Conservation (phyloP, 2,888 invertebrate genomes). For the Exocentrus adspersus region DNA sequence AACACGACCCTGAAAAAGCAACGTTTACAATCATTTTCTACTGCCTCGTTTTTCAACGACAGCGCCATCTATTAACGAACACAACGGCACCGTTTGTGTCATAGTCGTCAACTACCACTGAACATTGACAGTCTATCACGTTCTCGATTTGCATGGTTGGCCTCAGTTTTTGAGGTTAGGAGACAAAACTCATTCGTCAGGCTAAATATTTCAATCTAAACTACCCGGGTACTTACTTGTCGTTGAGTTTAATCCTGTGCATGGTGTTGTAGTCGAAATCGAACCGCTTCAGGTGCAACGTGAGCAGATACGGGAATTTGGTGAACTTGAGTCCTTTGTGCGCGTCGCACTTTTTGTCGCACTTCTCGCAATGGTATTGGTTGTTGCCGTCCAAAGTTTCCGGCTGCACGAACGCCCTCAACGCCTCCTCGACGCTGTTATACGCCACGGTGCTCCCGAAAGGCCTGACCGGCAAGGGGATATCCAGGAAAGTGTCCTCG, state of each 20-base stretch:
- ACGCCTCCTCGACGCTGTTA: slow-evolving; percentile 82
- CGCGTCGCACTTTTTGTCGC: slow-evolving; percentile 87
- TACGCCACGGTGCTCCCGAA: slow-evolving; percentile 82
- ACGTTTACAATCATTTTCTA: neutral
- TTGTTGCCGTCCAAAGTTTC: slow-evolving; percentile 85
- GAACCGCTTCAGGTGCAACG: slow-evolving; percentile 87
- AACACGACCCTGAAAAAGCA: slow-evolving; percentile 76
- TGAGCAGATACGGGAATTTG: slow-evolving; percentile 86
- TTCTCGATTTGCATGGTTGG: too few relatives aligned
- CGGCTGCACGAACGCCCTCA: slow-evolving; percentile 84
- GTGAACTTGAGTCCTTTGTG: slow-evolving; percentile 90
- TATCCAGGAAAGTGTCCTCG: slow-evolving; percentile 85
- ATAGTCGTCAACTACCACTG: too few relatives aligned
- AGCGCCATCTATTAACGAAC: too few relatives aligned
- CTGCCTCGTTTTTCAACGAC: too few relatives aligned
- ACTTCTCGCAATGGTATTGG: slow-evolving; percentile 88
- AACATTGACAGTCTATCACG: too few relatives aligned
- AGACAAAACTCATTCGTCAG: too few relatives aligned
- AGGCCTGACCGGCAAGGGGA: slow-evolving; percentile 85
- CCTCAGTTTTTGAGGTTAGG: too few relatives aligned
- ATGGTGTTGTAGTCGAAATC: slow-evolving; percentile 88
- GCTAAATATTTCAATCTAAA: too few relatives aligned
- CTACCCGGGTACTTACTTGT: slow-evolving; percentile 78
- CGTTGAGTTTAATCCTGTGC: slow-evolving; percentile 87
- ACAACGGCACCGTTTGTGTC: too few relatives aligned